Conservation (phyloP, 2,888 invertebrate genomes). For the Cataglyphis livida region DNA sequence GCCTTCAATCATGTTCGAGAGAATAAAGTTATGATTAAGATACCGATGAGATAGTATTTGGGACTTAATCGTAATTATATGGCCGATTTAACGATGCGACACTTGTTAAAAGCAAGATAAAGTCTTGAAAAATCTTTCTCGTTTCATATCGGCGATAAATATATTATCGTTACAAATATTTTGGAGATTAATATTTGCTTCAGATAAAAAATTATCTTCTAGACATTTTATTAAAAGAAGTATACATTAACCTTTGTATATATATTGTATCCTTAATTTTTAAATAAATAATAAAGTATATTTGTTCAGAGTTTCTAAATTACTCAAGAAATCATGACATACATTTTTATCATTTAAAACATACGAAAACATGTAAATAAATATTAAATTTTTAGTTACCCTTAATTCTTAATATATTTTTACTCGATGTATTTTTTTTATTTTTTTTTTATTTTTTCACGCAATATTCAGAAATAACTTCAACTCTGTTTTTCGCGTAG, state of each 20-base stretch:
- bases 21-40: constrained; percentile 44
- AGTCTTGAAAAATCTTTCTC: neutral
- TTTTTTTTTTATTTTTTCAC: too few species aligned
- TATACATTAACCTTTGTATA: neutral
- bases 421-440: neutral
- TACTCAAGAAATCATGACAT: neutral
- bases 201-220: neutral
- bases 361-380: neutral
- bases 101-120: neutral
- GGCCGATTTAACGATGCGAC: neutral
- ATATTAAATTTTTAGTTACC: neutral
- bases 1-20: constrained; percentile 48
- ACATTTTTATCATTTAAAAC: neutral
- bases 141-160: neutral
- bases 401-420: constrained; percentile 3
- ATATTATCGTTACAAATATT: constrained; percentile 16
- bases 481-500: neutral
- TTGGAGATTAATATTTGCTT: neutral
- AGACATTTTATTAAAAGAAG: neutral
- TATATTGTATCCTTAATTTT: neutral
- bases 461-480: neutral
- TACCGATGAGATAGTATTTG: neutral
- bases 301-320: neutral
- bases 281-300: neutral
- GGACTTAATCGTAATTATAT: constrained; percentile 1